A percentile compares a stretch with the other conserved stretches of the same genome.
Evolutionary conservation across 2,113 vertebrate genomes (phyloP).

Genomic region (Damaliscus lunatus): DNA sequence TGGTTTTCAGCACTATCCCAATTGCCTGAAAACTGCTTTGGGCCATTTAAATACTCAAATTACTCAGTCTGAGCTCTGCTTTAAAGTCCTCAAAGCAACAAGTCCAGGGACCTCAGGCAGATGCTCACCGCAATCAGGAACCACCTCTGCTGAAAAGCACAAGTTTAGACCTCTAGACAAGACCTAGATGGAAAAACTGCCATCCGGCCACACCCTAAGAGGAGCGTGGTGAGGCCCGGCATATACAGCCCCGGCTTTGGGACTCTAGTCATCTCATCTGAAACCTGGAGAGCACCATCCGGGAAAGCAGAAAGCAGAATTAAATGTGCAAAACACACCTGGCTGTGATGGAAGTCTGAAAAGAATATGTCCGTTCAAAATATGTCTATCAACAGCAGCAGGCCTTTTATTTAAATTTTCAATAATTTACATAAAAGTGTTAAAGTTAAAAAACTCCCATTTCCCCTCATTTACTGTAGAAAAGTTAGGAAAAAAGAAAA

Average conservation of each 20-base stretch:
- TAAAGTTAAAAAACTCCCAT: not conserved
- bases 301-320: not conserved
- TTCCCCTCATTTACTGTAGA: not conserved
- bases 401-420: not conserved
- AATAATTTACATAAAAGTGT: not conserved
- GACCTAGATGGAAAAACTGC: not conserved
- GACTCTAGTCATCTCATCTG: not conserved
- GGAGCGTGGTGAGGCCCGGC: fast-evolving
- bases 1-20: not conserved
- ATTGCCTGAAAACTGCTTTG: constrained; percentile 18
- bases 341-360: not conserved
- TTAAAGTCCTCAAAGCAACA: not conserved
- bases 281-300: not conserved
- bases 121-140: not conserved
- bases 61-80: not conserved
- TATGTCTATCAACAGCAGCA: not conserved
- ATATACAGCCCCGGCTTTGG: fast-evolving
- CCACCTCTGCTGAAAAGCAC: not conserved
- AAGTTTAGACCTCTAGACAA: not conserved
- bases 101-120: not conserved
- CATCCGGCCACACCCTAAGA: not conserved
- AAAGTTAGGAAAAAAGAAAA: not conserved
- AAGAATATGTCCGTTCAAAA: not conserved
- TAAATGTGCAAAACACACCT: not conserved
- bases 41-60: not conserved